Evolutionary conservation across 1,140 invertebrate genomes (phyloP), one percentile per base, ranked within the genome.

Genomic region (Sinella curviseta): DNA sequence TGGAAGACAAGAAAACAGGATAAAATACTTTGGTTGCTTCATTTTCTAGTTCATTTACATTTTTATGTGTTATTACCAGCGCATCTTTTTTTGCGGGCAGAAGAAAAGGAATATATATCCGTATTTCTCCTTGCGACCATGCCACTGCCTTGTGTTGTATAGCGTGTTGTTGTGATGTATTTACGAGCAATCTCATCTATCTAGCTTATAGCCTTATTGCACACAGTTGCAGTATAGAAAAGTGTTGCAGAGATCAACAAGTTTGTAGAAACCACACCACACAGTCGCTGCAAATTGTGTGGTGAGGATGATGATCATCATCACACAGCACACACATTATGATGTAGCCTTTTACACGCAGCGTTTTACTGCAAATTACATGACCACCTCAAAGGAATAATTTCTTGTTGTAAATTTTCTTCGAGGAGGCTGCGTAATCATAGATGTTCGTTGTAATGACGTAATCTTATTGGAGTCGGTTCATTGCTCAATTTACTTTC

Each of bases 31-130:
- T 8, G 55, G 3, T 4, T 60, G 3, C 55, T n/a, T 60, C 14
- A 24, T 60, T 60, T 60, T 60, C 55, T 60, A 24, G 3, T 33
- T 70, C 26, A 70, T 70, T 70, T 70, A 70, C 65, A 70, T 70
- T 70, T 70, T 70, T 70, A 70, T 70, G 65, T 12, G 55, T 60
- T 60, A 60, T 60, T 60, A 60, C 14, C 55, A 48, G 4, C 55
- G 55, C 55, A 60, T 60, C 24, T 8, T 26, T 60, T 60, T 60
- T n/a, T n/a, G n/a, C n/a, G n/a, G n/a, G n/a, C n/a, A n/a, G n/a
- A n/a, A n/a, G n/a, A n/a, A n/a, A n/a, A n/a, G n/a, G n/a, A n/a
- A n/a, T n/a, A n/a, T n/a, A n/a, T n/a, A n/a, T n/a, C n/a, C n/a
- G n/a, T n/a, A n/a, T n/a, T n/a, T n/a, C n/a, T n/a, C n/a, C n/a